Evolutionary conservation across 2,888 invertebrate species (phyloP), one percentile per base, ranked within the genome.

Genomic region (Eupithecia abbreviata): DNA sequence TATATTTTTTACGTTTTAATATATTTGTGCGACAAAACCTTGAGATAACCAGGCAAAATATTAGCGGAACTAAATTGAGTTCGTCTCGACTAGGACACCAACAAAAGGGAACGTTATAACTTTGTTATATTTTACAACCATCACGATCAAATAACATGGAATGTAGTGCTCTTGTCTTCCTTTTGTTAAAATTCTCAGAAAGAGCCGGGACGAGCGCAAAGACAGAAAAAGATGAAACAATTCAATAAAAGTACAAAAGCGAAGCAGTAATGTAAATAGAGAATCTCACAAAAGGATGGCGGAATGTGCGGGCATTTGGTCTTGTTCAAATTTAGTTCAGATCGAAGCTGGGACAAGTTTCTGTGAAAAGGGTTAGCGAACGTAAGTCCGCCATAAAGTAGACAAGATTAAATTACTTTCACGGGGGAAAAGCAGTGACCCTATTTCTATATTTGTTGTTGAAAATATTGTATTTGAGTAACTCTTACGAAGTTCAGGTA

Each of bases 321-420:
- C 90, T 91, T 88, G 89, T 90, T 90, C 90, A 93, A 92, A 92
- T 92, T 91, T 90, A 93, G 92, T 93, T 91, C 89, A 90, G 88
- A 93, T 93, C 91, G 92, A 93, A 93, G 90, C 88, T 86, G 87
- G 86, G 90, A 90, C 89, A 92, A 91, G 88, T 93, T 69, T 93
- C 84, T 87, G 87, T 91, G 91, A 93, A 91, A 93, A 93, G 93
- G 93, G 92, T 93, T 91, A 87, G 87, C 89, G 86, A 88, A 89
- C 87, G 86, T 89, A 87, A 83, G 81, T 88, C 87, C 81, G 79
- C 84, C 86, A 90, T 89, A 89, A 89, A 92, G 88, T 86, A 89
- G 86, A 89, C 85, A 84, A 91, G 87, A 93, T 92, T 91, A 91
- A 91, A 92, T 92, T 91, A 91, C 90, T 90, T 89, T 86, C 87